Percentiles rank a stretch among this genome's conserved stretches.
Evolutionary conservation across 1,140 invertebrate genomes (phyloP).

Genomic region (Odontomachus brunneus): DNA sequence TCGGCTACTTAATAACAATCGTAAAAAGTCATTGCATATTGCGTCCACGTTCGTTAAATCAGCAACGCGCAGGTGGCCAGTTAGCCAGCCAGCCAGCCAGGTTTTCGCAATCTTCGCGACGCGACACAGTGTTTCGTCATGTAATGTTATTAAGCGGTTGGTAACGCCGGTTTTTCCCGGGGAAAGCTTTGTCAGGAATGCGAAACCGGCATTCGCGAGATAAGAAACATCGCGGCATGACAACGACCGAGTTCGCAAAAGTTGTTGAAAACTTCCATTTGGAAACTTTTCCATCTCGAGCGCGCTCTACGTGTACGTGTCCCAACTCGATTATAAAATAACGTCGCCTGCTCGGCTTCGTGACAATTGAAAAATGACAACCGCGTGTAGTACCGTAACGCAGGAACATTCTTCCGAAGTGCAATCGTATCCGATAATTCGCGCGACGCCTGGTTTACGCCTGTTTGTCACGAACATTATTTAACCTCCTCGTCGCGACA

Average conservation of each 20-base stretch:
- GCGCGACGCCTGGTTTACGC: constrained; percentile 23
- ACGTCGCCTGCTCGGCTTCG: constrained; percentile 29
- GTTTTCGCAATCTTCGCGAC: not conserved
- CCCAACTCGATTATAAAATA: constrained; percentile 52
- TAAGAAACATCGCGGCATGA: constrained; percentile 36
- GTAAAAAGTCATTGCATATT: constrained; percentile 18
- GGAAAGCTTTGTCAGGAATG: not conserved
- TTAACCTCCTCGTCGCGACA: not conserved
- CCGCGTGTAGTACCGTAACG: constrained; percentile 33
- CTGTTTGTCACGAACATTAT: constrained; percentile 30
- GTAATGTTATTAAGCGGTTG: constrained; percentile 31
- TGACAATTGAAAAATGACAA: constrained; percentile 52
- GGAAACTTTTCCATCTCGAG: constrained; percentile 41
- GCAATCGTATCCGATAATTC: constrained; percentile 47
- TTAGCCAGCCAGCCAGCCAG: no score
- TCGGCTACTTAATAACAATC: constrained; percentile 9
- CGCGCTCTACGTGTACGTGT: not conserved
- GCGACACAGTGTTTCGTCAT: not conserved
- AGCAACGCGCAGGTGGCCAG: not conserved
- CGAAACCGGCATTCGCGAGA: constrained; percentile 12
- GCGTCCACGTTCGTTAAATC: constrained; percentile 22
- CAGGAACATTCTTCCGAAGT: constrained; percentile 35
- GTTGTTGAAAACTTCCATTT: constrained; percentile 37
- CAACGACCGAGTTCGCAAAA: constrained; percentile 36
- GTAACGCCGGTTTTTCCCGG: constrained; percentile 10